These are phyloP conservation scores for Anoura caudifer DNA, from an alignment of 2,113 vertebrate species.

Conservation along the genomic window DNA sequence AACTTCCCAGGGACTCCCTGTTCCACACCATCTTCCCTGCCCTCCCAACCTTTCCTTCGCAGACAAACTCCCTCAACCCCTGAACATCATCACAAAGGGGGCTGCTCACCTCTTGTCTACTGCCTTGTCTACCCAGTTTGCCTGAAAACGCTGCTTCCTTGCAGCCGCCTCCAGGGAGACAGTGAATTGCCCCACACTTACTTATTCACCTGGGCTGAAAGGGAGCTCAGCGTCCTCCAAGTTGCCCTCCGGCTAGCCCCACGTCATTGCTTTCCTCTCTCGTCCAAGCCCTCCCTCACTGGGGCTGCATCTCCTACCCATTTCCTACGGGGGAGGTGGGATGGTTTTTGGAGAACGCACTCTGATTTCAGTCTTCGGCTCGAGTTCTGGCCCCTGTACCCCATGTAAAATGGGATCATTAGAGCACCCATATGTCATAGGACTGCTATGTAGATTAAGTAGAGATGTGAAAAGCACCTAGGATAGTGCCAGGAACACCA, in stretches of 20 bases:
- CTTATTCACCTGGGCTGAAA: background rate
- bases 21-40: background rate
- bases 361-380: background rate
- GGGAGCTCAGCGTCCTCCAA: background rate
- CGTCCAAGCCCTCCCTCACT: background rate
- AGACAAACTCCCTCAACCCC: background rate
- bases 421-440: background rate
- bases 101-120: background rate
- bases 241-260: background rate
- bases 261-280: fast-evolving
- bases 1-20: background rate
- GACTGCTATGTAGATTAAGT: background rate
- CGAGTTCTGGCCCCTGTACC: background rate
- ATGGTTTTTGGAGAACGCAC: background rate
- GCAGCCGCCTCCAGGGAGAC: background rate
- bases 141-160: background rate
- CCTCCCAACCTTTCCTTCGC: background rate
- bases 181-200: fast-evolving
- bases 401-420: background rate
- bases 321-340: background rate
- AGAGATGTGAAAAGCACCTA: background rate
- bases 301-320: background rate
- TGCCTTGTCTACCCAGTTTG: background rate
- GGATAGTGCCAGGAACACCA: background rate
- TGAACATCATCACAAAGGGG: background rate